Conservation (phyloP, 2,797 vertebrate genomes). For the Periparus ater region DNA sequence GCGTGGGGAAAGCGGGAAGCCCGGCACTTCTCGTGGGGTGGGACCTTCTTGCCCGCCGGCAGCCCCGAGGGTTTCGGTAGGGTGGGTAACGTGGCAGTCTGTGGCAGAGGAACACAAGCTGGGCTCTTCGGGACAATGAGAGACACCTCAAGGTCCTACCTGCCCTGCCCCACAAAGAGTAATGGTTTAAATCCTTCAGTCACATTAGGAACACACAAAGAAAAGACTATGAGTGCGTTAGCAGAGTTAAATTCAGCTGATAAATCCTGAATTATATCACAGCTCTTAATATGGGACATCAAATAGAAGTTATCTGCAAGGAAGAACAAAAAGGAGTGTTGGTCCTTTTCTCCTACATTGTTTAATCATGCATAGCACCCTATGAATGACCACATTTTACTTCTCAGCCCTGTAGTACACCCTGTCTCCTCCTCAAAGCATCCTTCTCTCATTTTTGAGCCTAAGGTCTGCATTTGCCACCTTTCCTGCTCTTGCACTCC, state of each 20-base stretch:
- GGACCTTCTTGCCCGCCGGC: not conserved
- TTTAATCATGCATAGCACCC: rapidly evolving
- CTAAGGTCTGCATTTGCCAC: not conserved
- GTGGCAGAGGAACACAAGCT: not conserved
- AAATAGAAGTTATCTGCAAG: not conserved
- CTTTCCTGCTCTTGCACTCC: not conserved
- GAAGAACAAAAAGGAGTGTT: not conserved
- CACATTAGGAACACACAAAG: not conserved
- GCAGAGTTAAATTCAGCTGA: not conserved
- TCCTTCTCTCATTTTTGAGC: not conserved
- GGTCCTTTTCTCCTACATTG: not conserved
- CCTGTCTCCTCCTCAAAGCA: not conserved
- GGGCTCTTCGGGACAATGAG: not conserved
- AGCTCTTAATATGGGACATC: not conserved
- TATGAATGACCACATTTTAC: not conserved
- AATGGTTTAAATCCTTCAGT: not conserved
- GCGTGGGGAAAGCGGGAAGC: not conserved
- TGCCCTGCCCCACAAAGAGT: rapidly evolving
- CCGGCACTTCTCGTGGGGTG: not conserved
- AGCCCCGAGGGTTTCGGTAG: not conserved
- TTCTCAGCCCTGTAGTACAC: not conserved
- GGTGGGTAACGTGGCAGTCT: not conserved
- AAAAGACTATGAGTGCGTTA: not conserved
- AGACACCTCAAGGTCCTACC: not conserved
- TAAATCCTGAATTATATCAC: not conserved